A percentile compares a stretch with the other conserved stretches of the same genome.
phyloP scores from a whole-genome alignment of 1,140 invertebrate species.

The Drosophila parvula region DNA sequence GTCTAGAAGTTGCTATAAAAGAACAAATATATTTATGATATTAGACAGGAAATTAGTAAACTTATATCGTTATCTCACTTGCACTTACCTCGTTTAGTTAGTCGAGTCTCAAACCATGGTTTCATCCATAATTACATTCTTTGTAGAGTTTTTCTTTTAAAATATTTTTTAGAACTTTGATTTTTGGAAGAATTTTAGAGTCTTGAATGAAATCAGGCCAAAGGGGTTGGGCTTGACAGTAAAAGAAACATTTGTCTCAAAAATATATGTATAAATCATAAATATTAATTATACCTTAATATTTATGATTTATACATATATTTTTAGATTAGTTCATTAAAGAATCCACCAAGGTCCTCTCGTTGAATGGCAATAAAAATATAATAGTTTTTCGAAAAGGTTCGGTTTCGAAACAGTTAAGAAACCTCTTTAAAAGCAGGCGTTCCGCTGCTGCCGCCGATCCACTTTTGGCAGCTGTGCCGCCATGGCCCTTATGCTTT shows the following conservation, averaged over 20 bases:
- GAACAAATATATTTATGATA: neutral
- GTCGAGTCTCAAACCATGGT: neutral
- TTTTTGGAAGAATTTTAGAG: too few species aligned
- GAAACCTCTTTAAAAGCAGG: slow-evolving; percentile 3
- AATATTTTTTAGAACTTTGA: too few species aligned
- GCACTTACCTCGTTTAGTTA: neutral
- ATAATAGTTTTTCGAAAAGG: slow-evolving; percentile 15
- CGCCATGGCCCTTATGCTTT: slow-evolving; percentile 9
- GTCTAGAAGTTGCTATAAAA: neutral
- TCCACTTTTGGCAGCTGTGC: slow-evolving; percentile 62
- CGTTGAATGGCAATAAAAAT: slow-evolving; percentile 6
- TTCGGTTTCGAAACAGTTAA: slow-evolving; percentile 6
- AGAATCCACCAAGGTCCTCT: neutral
- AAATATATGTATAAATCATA: too few species aligned
- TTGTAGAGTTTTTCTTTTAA: too few species aligned
- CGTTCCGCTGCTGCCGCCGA: slow-evolving; percentile 24
- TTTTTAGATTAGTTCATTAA: slow-evolving; percentile 6
- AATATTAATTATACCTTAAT: too few species aligned
- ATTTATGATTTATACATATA: too few species aligned
- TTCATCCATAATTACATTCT: neutral
- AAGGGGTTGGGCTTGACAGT: too few species aligned
- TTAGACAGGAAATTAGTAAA: neutral
- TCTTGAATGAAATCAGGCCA: too few species aligned
- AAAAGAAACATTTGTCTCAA: too few species aligned
- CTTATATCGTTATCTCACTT: neutral